These are phyloP conservation scores for Aphelinus atriplicis DNA, from an alignment of 1,140 invertebrate species.

Conservation along the genomic window DNA sequence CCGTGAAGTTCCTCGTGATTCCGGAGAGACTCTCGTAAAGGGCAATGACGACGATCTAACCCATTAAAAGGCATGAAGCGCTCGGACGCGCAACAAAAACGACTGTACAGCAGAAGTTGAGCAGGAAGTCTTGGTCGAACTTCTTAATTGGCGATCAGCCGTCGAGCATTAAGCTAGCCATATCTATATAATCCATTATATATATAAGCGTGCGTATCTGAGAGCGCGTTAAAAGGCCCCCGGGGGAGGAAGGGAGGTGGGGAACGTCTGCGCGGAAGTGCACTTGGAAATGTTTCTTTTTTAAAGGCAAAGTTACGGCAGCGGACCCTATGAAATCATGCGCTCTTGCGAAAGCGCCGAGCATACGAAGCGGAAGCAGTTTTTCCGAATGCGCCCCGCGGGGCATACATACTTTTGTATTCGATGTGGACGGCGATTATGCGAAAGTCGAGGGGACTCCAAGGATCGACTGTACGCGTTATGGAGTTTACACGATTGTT, in stretches of 20 bases:
- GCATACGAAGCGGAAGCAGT: neutral
- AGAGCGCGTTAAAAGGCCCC: neutral
- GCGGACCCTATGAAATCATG: neutral
- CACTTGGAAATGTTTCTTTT: neutral
- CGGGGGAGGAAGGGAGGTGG: neutral
- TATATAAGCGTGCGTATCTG: too few species aligned
- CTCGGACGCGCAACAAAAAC: slow-evolving; percentile 1
- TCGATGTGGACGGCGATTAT: slow-evolving; percentile 2
- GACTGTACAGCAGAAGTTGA: neutral
- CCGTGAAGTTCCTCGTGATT: neutral
- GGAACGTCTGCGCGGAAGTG: too few species aligned
- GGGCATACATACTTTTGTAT: neutral
- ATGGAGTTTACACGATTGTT: too few species aligned
- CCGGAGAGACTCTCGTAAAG: neutral
- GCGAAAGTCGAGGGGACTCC: neutral
- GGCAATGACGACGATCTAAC: slow-evolving; percentile 25
- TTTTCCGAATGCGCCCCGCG: neutral
- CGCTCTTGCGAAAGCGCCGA: too few species aligned
- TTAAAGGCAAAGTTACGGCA: neutral
- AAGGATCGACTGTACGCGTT: too few species aligned
- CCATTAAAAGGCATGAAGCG: slow-evolving; percentile 13
- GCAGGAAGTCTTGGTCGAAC: slow-evolving; percentile 12
- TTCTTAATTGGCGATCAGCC: slow-evolving; percentile 34
- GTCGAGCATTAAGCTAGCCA: slow-evolving; percentile 21
- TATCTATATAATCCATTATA: neutral